Percentiles rank a stretch among this genome's conserved stretches.
Conservation (phyloP, 1,140 invertebrate species). For the Pissodes strobi region DNA sequence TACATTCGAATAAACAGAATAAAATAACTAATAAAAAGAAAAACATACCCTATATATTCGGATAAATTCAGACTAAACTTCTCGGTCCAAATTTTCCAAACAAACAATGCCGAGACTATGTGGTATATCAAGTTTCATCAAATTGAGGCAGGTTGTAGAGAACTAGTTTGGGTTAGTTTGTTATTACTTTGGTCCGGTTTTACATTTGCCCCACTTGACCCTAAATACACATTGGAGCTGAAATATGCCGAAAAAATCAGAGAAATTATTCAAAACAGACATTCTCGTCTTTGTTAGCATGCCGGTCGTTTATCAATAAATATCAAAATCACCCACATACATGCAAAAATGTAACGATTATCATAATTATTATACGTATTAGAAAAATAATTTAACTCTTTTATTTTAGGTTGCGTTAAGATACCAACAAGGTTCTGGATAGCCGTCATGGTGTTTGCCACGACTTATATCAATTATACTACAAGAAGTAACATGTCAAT, state of each 20-base stretch:
- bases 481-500: constrained; percentile 75
- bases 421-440: constrained; percentile 58
- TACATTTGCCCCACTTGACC: neutral
- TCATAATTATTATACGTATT: no score
- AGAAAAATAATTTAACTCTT: no score
- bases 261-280: no score
- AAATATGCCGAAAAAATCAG: no score
- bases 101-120: neutral
- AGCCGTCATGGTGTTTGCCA: constrained; percentile 71
- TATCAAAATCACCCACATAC: no score
- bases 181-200: neutral
- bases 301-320: no score
- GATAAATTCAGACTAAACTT: neutral
- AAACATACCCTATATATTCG: neutral
- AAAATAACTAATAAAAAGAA: neutral
- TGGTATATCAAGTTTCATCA: neutral
- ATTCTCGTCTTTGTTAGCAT: no score
- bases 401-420: constrained; percentile 15
- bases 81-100: neutral
- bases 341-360: no score
- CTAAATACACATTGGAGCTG: no score
- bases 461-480: constrained; percentile 74
- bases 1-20: neutral
- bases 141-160: neutral
- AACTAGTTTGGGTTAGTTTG: neutral